These are phyloP conservation scores for Nannoperca australis DNA, from an alignment of 2,797 vertebrate genomes.

Conservation along the genomic window DNA sequence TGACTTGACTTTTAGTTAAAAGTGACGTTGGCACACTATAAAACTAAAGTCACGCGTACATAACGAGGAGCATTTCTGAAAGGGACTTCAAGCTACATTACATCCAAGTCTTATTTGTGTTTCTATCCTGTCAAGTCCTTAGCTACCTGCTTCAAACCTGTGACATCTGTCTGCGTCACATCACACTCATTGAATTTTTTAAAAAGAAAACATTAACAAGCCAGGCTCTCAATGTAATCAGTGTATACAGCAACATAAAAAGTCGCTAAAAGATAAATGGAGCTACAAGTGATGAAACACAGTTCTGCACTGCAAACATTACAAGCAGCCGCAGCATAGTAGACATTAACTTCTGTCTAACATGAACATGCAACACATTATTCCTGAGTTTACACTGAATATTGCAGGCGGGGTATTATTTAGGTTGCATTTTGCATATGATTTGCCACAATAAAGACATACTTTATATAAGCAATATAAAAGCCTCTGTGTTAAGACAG, in stretches of 20 bases:
- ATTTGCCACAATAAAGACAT: constrained; percentile 6
- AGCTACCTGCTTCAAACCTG: constrained; percentile 4
- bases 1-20: neutral
- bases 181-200: neutral
- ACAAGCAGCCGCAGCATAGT: neutral
- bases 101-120: neutral
- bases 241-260: neutral
- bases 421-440: constrained; percentile 9
- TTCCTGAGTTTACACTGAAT: neutral
- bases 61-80: neutral
- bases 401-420: constrained; percentile 13
- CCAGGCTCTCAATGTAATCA: neutral
- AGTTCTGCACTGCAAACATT: neutral
- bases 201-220: constrained; percentile 10
- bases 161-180: constrained; percentile 32
- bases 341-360: neutral
- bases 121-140: neutral
- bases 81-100: neutral
- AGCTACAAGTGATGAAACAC: neutral
- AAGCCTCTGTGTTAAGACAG: constrained; percentile 1
- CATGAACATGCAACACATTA: neutral
- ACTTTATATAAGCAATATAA: neutral
- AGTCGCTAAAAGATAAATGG: neutral
- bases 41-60: neutral
- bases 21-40: neutral